phyloP scores from a whole-genome alignment of 2,797 vertebrate species.

The Tragopan temminckii region DNA sequence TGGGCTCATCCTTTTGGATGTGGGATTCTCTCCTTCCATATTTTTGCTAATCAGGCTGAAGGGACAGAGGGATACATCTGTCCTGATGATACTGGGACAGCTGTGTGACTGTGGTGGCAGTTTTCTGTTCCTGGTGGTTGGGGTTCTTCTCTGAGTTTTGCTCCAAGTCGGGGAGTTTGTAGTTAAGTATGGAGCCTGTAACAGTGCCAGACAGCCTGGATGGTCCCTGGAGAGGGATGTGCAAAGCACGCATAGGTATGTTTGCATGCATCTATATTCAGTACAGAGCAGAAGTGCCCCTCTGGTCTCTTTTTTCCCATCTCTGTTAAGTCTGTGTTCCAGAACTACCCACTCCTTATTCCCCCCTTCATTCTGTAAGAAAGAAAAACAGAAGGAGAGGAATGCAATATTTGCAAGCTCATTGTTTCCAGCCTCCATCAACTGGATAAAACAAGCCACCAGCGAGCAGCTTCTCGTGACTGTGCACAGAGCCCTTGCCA shows the following conservation, averaged over 20 bases:
- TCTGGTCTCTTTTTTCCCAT: background rate
- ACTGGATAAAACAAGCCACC: slow-evolving; percentile 55
- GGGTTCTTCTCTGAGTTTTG: background rate
- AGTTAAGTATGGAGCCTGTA: background rate
- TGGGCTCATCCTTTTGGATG: background rate
- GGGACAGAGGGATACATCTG: background rate
- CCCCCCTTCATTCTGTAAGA: accelerated
- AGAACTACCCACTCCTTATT: background rate
- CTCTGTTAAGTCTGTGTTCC: background rate
- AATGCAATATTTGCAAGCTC: slow-evolving; percentile 60
- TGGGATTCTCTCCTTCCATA: background rate
- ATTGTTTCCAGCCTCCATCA: slow-evolving; percentile 47
- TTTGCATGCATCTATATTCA: background rate
- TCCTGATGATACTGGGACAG: background rate
- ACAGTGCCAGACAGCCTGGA: background rate
- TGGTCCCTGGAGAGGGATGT: background rate
- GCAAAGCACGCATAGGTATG: background rate
- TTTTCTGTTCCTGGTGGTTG: background rate
- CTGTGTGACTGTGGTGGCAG: background rate
- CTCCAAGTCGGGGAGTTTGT: background rate
- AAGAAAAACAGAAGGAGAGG: background rate
- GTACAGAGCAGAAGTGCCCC: background rate
- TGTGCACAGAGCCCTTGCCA: slow-evolving; percentile 49
- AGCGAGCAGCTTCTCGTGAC: slow-evolving; percentile 56
- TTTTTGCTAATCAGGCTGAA: background rate